These are phyloP conservation scores for Struthio camelus DNA, from an alignment of 2,113 vertebrate species.

Conservation along the genomic window DNA sequence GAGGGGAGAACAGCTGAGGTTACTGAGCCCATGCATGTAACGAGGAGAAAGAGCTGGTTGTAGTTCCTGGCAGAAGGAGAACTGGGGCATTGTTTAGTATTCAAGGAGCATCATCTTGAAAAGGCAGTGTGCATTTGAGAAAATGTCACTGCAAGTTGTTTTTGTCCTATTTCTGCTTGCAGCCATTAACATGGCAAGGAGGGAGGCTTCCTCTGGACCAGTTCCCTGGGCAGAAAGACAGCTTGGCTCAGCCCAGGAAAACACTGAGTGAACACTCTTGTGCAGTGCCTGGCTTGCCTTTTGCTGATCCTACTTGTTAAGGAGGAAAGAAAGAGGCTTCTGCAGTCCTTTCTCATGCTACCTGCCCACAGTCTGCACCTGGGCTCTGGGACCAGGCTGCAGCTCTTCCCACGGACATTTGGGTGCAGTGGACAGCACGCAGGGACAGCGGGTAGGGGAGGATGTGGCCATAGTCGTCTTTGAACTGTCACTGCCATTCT, in stretches of 20 bases:
- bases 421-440: no score
- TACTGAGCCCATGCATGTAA: neutral
- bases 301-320: neutral
- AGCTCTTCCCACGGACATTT: no score
- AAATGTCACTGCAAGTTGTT: neutral
- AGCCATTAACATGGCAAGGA: neutral
- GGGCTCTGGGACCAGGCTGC: no score
- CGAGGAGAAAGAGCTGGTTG: neutral
- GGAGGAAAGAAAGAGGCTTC: neutral
- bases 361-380: neutral
- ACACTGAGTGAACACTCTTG: neutral
- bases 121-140: neutral
- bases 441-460: no score
- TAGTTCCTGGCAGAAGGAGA: neutral
- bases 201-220: neutral
- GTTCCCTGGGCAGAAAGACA: neutral
- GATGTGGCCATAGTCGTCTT: neutral
- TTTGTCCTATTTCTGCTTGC: neutral
- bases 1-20: neutral
- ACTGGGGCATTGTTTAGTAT: neutral
- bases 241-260: no score
- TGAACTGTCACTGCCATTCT: neutral
- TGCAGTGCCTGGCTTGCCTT: neutral
- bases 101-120: neutral
- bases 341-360: neutral